Evolutionary conservation across 2,113 vertebrate species (phyloP), one percentile per base, ranked within the genome.

Genomic region (Lota lota): DNA sequence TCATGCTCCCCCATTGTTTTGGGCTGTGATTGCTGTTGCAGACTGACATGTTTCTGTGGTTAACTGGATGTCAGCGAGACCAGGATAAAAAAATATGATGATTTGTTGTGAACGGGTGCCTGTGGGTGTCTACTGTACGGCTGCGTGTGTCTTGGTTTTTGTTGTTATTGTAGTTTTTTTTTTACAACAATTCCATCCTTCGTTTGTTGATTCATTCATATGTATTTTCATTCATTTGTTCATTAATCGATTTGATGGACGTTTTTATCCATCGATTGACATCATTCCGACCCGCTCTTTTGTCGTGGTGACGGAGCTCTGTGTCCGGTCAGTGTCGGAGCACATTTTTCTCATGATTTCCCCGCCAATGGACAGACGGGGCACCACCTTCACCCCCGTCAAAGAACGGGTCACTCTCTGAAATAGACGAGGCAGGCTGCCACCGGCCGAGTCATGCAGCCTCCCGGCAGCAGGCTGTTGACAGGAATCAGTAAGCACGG

Each of bases 1-100:
- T n/a, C 58, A 28, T 79, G 86, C 59, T 70, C 64, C 58, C 47
- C 84, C 79, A 87, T 90, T 88, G 83, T 85, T 79, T 72, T 80
- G 70, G 85, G 28, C 28, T 33, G 28, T 84, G 82, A 79, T 75
- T 81, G 82, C 85, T 86, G 89, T 61, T 68, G 64, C 87, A 86
- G 73, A 82, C 79, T 79, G 85, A 88, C 75, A 84, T 86, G 92
- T 90, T 82, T 72, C 81, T 86, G 90, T 80, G 75, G 82, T 85
- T 86, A 76, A 11, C 76, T 82, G 76, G 81, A 84, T 74, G 77
- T 77, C 74, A 79, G 74, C 75, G 64, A 82, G 77, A 73, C 87
- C 73, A 65, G 77, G 83, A 88, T 88, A 77, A 79, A 77, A 79
- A 78, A 70, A 79, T 82, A 79, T 83, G 81, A 77, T 76, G 61